Base-by-base conservation (phyloP, 2,797 vertebrate species). In the Cichlasoma orientale region DNA sequence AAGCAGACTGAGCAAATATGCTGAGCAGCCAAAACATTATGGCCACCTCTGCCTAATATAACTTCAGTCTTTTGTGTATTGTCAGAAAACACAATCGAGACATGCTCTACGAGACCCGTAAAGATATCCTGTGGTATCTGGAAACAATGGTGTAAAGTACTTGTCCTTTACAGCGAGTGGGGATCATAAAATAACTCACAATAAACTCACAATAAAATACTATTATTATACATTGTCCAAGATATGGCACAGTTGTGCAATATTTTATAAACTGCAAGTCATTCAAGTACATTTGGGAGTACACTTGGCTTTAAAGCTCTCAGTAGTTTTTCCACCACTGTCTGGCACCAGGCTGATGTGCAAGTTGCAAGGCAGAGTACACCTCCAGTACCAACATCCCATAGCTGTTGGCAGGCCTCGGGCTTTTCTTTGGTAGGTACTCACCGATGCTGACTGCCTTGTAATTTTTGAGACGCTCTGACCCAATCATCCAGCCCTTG, bases 361-460 rank as follows among this genome's bases (percentile, higher is more conserved):
- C 5, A 6, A 19, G 18, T n/a, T 68, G 61, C 47, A 47, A 50
- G 25, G n/a, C 8, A n/a, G 50, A 50, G 44, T n/a, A 50, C 10
- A 31, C 10, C 18, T 68, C 25, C 18, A 52, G 44, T 23, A n/a
- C 63, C 0, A 50, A 52, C 0, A 50, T 2, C 44, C 63, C 18
- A 29, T 13, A 27, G 6, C 10, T 50, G 44, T 11, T 68, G 63
- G 41, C 16, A 68, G 63, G 18, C 11, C 44, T 50, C 44, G n/a
- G 44, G 19, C 18, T 47, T 1, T 29, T 14, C 41, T 66, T 18
- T 7, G 31, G 5, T 41, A 41, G 38, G 4, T 47, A 47, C 44
- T 50, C 47, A 50, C 47, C 2, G 19, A 7, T 19, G 16, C 16
- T 50, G 47, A 50, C 6, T 50, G 47, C 16, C 18, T 50, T 50